These are phyloP conservation scores for Drosophila tropicalis DNA, from an alignment of 1,140 invertebrate species.

Conservation along the genomic window DNA sequence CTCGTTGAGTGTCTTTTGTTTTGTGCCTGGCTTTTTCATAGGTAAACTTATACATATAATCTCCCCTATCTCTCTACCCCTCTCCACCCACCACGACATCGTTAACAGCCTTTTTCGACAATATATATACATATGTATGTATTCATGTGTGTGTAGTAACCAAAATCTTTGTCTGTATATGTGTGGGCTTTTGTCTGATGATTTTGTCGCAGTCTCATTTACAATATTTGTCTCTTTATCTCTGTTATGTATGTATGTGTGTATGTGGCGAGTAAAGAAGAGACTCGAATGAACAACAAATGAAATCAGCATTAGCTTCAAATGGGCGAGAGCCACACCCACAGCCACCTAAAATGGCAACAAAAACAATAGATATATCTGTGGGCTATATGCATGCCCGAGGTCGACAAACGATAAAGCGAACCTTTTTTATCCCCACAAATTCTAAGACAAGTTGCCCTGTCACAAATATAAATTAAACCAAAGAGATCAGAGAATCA, in stretches of 20 bases:
- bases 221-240: conserved; percentile 66
- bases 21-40: conserved; percentile 37
- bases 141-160: conserved; percentile 23
- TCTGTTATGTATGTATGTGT: neutral
- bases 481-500: neutral
- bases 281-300: conserved; percentile 51
- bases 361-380: conserved; percentile 31
- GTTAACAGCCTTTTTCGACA: conserved; percentile 65
- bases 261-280: conserved; percentile 1
- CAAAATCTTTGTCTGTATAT: conserved; percentile 31
- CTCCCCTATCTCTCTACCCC: neutral
- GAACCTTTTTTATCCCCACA: conserved; percentile 30
- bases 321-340: conserved; percentile 21
- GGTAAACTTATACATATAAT: conserved; percentile 12
- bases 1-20: conserved; percentile 50
- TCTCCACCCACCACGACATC: conserved; percentile 2
- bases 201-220: conserved; percentile 77
- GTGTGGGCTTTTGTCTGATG: conserved; percentile 60
- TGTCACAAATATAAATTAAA: conserved; percentile 7
- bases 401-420: conserved; percentile 70
- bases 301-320: conserved; percentile 72
- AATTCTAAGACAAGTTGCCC: conserved; percentile 10
- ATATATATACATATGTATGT: conserved; percentile 35
- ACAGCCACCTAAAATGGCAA: neutral
- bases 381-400: conserved; percentile 29